A percentile compares a stretch with the other conserved stretches of the same genome.
These are phyloP conservation scores for Elymnias hypermnestra DNA, from an alignment of 1,140 invertebrate genomes.

Conservation along the genomic window DNA sequence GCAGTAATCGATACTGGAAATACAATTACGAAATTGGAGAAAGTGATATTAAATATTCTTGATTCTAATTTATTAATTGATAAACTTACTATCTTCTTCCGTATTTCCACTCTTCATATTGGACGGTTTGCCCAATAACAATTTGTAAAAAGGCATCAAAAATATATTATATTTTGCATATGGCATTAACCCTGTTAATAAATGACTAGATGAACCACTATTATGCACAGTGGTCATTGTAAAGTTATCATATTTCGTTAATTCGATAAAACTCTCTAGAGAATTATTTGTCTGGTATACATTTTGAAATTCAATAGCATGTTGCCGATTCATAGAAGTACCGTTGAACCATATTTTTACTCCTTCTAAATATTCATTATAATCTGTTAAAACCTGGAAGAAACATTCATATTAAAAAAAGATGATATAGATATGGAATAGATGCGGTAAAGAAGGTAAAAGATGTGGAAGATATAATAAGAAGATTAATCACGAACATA, in stretches of 20 bases:
- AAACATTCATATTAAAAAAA: conserved; percentile 2
- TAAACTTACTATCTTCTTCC: conserved; percentile 83
- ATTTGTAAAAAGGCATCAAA: conserved; percentile 87
- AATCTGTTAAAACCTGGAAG: conserved; percentile 66
- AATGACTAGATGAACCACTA: conserved; percentile 78
- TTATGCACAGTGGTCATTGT: conserved; percentile 80
- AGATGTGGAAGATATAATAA: too few relatives aligned
- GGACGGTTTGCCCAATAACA: conserved; percentile 86
- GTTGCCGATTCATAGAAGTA: conserved; percentile 73
- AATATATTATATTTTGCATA: conserved; percentile 87
- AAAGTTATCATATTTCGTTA: conserved; percentile 64
- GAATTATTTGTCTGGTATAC: conserved; percentile 39
- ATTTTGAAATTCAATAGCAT: conserved; percentile 42
- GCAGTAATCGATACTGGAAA: too few relatives aligned
- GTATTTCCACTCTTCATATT: conserved; percentile 84
- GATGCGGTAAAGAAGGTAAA: too few relatives aligned
- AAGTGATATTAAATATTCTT: too few relatives aligned
- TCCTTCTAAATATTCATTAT: conserved; percentile 86
- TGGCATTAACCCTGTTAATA: conserved; percentile 81
- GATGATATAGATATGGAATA: conserved; percentile 1
- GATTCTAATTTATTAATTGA: not conserved
- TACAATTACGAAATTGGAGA: too few relatives aligned
- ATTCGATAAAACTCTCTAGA: conserved; percentile 48
- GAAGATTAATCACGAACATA: too few relatives aligned
- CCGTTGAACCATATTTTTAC: conserved; percentile 94